Percentiles rank a stretch among this genome's conserved stretches.
Conservation (phyloP, 2,888 invertebrate genomes). For the Cataglyphis altisquamis region DNA sequence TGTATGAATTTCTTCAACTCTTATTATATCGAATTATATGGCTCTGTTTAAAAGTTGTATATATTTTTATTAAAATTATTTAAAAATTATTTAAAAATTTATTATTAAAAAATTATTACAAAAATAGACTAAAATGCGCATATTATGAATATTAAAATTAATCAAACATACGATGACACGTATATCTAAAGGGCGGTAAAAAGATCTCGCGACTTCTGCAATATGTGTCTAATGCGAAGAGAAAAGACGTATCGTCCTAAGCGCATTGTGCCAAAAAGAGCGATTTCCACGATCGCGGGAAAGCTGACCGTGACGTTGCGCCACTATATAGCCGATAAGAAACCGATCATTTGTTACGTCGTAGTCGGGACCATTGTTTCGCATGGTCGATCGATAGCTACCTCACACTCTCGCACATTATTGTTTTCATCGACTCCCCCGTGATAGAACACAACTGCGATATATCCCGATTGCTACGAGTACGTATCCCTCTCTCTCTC, state of each 20-base stretch:
- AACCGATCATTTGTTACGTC: slow-evolving; percentile 84
- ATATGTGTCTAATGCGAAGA: background rate
- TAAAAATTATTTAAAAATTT: background rate
- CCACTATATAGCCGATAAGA: slow-evolving; percentile 80
- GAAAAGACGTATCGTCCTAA: slow-evolving; percentile 51
- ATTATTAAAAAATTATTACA: background rate
- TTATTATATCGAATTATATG: background rate
- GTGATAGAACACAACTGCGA: slow-evolving; percentile 64
- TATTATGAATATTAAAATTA: slow-evolving; percentile 5
- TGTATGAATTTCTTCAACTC: background rate
- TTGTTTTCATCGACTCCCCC: slow-evolving; percentile 81
- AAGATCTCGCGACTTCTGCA: background rate
- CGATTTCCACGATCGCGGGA: slow-evolving; percentile 61
- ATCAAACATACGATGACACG: background rate
- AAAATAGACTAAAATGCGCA: background rate
- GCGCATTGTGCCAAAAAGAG: slow-evolving; percentile 56
- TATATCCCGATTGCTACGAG: slow-evolving; percentile 63
- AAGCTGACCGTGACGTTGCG: slow-evolving; percentile 77
- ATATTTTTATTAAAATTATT: background rate
- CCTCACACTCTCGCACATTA: slow-evolving; percentile 74
- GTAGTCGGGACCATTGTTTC: slow-evolving; percentile 84
- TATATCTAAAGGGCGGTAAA: background rate
- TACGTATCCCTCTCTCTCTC: slow-evolving; percentile 44
- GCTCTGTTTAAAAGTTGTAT: background rate
- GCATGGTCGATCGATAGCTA: slow-evolving; percentile 81